Conservation (phyloP, 2,113 vertebrate species). For the Laticauda colubrina region DNA sequence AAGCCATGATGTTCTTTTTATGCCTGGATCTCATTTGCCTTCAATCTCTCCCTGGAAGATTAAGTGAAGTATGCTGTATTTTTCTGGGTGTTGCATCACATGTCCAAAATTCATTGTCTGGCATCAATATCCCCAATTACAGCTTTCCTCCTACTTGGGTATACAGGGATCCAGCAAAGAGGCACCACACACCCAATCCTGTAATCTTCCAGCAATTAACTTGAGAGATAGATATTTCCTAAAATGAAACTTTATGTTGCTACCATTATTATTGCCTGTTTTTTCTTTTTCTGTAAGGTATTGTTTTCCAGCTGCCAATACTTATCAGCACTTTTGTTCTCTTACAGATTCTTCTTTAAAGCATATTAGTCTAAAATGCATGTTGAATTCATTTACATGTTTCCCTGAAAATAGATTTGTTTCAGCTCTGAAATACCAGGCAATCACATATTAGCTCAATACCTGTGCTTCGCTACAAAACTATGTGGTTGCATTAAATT, state of each 20-base stretch:
- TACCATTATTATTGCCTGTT: background rate
- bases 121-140: background rate
- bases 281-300: slow-evolving; percentile 30
- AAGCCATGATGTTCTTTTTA: no score
- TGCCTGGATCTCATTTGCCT: no score
- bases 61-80: no score
- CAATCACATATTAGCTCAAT: background rate
- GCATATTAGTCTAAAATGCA: rapidly evolving
- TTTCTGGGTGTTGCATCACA: no score
- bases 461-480: no score
- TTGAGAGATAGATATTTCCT: background rate
- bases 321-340: slow-evolving; percentile 25
- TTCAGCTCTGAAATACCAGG: slow-evolving; percentile 27
- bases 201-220: background rate
- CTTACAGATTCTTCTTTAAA: slow-evolving; percentile 18
- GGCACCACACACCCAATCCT: background rate
- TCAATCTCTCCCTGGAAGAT: no score
- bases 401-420: slow-evolving; percentile 8
- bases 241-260: background rate
- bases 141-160: background rate
- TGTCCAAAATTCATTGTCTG: no score
- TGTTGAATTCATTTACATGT: background rate
- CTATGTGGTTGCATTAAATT: no score
- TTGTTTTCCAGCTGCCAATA: slow-evolving; percentile 19
- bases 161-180: background rate